Evolutionary conservation across 2,888 invertebrate species (phyloP).

Genomic region (Drosophila trichaetosa): DNA sequence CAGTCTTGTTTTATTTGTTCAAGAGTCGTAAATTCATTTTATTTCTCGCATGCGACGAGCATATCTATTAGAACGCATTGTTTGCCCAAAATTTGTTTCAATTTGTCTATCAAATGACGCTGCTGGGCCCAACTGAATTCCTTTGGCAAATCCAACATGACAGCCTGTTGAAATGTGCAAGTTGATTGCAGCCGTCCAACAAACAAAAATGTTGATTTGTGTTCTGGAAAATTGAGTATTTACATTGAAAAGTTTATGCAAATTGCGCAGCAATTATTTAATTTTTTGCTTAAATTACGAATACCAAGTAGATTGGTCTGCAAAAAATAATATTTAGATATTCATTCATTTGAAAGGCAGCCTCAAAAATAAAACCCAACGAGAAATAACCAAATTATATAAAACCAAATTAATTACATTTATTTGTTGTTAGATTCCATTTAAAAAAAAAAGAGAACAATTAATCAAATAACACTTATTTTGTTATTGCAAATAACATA

Average conservation of each 20-base stretch:
- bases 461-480: no score
- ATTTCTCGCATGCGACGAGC: constrained; percentile 45
- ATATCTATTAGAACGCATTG: constrained; percentile 62
- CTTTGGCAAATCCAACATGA: constrained; percentile 7
- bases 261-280: constrained; percentile 1
- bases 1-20: constrained; percentile 64
- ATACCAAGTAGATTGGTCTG: not conserved
- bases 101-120: constrained; percentile 51
- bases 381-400: not conserved
- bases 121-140: constrained; percentile 13
- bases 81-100: constrained; percentile 48
- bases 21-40: constrained; percentile 70
- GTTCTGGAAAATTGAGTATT: constrained; percentile 2
- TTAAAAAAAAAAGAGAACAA: not conserved
- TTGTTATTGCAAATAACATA: not conserved
- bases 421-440: not conserved
- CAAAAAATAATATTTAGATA: not conserved
- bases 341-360: not conserved
- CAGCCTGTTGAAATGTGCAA: constrained; percentile 19
- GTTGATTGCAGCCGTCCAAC: constrained; percentile 6
- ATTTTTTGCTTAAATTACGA: not conserved
- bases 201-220: not conserved
- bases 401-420: not conserved
- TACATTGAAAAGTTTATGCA: constrained; percentile 19
- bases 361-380: not conserved